Base-by-base conservation (phyloP, 2,888 invertebrate genomes). In the Anodontia alba region DNA sequence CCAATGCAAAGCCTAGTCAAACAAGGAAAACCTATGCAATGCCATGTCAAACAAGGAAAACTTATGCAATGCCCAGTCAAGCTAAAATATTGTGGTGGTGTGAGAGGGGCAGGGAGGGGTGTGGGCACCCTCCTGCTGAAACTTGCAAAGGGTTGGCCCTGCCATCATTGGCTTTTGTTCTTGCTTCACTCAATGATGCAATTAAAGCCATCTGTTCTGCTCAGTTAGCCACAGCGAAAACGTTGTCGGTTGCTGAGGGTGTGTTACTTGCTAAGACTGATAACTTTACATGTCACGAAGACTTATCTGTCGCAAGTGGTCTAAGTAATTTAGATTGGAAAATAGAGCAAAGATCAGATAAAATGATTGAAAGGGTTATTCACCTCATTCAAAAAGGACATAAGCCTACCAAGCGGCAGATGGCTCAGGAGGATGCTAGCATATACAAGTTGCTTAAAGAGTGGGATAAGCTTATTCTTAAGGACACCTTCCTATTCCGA, bases 181-280 rank as follows among this genome's bases (percentile, higher is more conserved):
- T 12, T 8, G 38, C 5, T 38, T 5, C 12, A 12, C 5, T 38
- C 12, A 70, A 54, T 8, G 38, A 38, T 38, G 38, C 12, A 12
- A 38, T 38, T 38, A 70, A 54, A 54, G 70, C 67, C 38, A 57
- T 74, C 42, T 83, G 62, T 51, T 49, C 43, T 0, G 66, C 62
- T 12, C 17, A 46, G 8, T 15, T 33, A n/a, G 70, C 57, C n/a
- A 42, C 42, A 23, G 26, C 3, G 1, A 15, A 73, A 29, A 33
- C 31, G 10, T 29, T 42, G 0, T 10, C 29, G 2, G 57, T 38
- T 17, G 38, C 23, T 62, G 36, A 42, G 10, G 23, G 29, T 26
- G 26, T 43, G 20, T 1, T 57, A 20, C 12, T 38, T 20, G 5
- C 38, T 8, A 38, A 38, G 5, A 20, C 31, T 17, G 20, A n/a